Conservation (phyloP, 2,888 invertebrate species). For the Tuta absoluta region DNA sequence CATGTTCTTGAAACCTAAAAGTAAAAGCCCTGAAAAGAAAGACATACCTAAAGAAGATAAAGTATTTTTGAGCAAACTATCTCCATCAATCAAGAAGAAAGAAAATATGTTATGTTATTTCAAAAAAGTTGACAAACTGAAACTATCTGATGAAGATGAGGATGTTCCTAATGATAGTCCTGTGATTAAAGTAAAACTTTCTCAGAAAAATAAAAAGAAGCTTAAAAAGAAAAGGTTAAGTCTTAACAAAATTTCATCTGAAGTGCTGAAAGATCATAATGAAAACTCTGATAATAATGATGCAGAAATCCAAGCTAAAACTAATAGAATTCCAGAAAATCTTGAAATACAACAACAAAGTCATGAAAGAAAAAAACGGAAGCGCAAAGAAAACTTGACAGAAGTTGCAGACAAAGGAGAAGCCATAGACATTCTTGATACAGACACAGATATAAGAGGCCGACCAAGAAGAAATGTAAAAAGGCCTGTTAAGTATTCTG, state of each 20-base stretch:
- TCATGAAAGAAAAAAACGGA: slow-evolving; percentile 41
- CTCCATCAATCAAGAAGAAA: slow-evolving; percentile 81
- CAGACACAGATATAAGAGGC: slow-evolving; percentile 6
- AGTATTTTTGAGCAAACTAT: slow-evolving; percentile 78
- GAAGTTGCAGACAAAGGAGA: neutral
- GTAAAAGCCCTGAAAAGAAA: slow-evolving; percentile 41
- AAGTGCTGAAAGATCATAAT: slow-evolving; percentile 33
- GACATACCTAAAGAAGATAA: slow-evolving; percentile 57
- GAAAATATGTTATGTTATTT: slow-evolving; percentile 83
- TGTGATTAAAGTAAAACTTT: slow-evolving; percentile 64
- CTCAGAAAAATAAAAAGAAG: slow-evolving; percentile 56
- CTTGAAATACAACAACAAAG: slow-evolving; percentile 8
- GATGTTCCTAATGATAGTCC: slow-evolving; percentile 35
- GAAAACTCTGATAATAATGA: slow-evolving; percentile 31
- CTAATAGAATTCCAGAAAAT: neutral
- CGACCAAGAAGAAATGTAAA: slow-evolving; percentile 65
- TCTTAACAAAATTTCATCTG: slow-evolving; percentile 40
- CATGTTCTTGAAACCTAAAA: slow-evolving; percentile 49
- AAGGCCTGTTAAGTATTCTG: slow-evolving; percentile 66
- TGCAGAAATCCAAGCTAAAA: slow-evolving; percentile 14
- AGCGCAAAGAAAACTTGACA: slow-evolving; percentile 36
- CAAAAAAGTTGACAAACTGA: slow-evolving; percentile 70
- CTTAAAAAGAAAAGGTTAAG: slow-evolving; percentile 50
- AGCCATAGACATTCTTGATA: neutral
- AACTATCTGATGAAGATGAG: slow-evolving; percentile 41